Evolutionary conservation across 2,888 invertebrate genomes (phyloP).

Genomic region (Acrobasis suavella): DNA sequence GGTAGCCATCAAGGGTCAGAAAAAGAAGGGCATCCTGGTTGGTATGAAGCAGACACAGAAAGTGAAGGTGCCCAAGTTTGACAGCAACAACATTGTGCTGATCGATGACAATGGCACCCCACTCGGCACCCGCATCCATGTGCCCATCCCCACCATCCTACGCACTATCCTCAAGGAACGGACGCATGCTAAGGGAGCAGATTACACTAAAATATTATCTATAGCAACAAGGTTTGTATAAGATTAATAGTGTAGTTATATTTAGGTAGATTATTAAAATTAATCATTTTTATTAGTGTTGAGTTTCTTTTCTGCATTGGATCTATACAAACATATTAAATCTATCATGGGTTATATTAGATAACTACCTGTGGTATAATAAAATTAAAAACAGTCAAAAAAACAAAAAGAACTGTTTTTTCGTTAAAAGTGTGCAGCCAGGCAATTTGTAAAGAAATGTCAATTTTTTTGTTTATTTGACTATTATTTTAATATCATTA

Average conservation of each 20-base stretch:
- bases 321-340: no score
- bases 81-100: constrained; percentile 97
- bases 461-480: no score
- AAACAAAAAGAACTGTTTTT: no score
- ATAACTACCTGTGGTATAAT: no score
- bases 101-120: constrained; percentile 98
- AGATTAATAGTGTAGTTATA: constrained; percentile 36
- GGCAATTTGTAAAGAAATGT: no score
- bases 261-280: constrained; percentile 45
- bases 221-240: constrained; percentile 95
- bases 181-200: constrained; percentile 90
- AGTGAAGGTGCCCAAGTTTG: constrained; percentile 92
- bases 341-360: no score
- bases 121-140: constrained; percentile 96
- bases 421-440: no score
- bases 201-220: constrained; percentile 95
- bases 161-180: constrained; percentile 92
- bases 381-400: no score
- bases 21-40: constrained; percentile 92
- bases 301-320: no score
- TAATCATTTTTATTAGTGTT: constrained; percentile 22
- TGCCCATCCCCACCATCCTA: constrained; percentile 95
- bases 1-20: constrained; percentile 97
- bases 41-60: constrained; percentile 93
- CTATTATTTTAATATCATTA: no score